Evolutionary conservation across 1,140 invertebrate species (phyloP).

Genomic region (Caenorhabditis tropicalis): DNA sequence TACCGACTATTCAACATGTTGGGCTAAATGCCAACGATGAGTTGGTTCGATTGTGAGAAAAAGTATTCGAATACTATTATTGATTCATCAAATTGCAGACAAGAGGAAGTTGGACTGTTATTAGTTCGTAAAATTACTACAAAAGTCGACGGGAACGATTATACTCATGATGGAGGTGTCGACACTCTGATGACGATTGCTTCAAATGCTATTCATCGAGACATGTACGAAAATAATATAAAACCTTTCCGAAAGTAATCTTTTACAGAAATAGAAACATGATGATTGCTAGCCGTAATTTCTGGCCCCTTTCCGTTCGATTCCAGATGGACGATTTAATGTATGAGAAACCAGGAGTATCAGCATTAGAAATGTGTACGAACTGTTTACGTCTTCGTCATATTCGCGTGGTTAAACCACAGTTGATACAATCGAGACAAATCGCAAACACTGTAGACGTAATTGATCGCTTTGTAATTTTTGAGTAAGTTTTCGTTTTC

Average conservation of each 20-base stretch:
- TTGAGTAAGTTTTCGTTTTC: not conserved
- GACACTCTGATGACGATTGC: not conserved
- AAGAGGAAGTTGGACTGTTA: not conserved
- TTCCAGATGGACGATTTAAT: not conserved
- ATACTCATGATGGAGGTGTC: not conserved
- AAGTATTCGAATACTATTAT: not conserved
- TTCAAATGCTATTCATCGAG: not conserved
- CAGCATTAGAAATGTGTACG: not conserved
- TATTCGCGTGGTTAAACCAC: not conserved
- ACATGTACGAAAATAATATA: not conserved
- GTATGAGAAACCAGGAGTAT: conserved; percentile 6
- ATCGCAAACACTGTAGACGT: not conserved
- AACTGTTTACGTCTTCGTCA: not conserved
- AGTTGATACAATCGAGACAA: not conserved
- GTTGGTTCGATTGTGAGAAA: not conserved
- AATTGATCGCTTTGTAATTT: not conserved
- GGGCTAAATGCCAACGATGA: conserved; percentile 23
- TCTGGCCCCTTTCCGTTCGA: not conserved
- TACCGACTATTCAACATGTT: not conserved
- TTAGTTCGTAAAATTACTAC: not conserved
- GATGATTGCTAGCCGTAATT: not conserved
- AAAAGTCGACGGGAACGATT: not conserved
- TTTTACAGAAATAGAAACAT: not conserved
- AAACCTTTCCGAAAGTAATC: not conserved
- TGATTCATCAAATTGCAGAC: not conserved